These are phyloP conservation scores for Gonocerus acuteangulatus DNA, from an alignment of 2,888 invertebrate species.

Conservation along the genomic window DNA sequence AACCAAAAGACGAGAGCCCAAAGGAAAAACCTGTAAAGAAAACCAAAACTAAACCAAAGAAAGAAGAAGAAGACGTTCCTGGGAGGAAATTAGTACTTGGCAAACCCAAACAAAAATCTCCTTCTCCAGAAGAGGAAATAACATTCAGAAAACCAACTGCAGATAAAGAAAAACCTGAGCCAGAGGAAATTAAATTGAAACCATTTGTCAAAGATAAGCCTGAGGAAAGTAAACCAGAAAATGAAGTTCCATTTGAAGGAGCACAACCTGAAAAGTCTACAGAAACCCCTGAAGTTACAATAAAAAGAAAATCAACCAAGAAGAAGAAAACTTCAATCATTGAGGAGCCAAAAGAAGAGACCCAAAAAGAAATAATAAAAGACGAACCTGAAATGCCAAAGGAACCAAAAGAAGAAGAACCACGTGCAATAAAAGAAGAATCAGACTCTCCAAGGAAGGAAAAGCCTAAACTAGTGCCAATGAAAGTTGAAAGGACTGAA, in stretches of 20 bases:
- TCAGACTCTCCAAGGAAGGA: conserved; percentile 2
- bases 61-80: conserved; percentile 34
- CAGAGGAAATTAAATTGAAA: conserved; percentile 42
- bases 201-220: conserved; percentile 42
- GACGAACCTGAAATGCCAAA: conserved; percentile 39
- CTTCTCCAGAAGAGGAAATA: conserved; percentile 41
- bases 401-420: not conserved
- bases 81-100: conserved; percentile 36
- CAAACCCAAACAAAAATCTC: conserved; percentile 37
- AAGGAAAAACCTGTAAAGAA: conserved; percentile 38
- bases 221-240: conserved; percentile 41
- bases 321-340: conserved; percentile 40
- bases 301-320: conserved; percentile 38
- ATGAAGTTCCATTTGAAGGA: conserved; percentile 36
- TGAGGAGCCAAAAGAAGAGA: conserved; percentile 37
- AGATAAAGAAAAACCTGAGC: conserved; percentile 42
- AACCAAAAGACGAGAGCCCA: conserved; percentile 13
- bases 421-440: conserved; percentile 38
- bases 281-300: conserved; percentile 37
- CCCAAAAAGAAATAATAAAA: too few relatives aligned
- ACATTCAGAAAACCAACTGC: conserved; percentile 45
- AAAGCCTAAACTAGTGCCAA: conserved; percentile 26
- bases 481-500: conserved; percentile 38
- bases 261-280: conserved; percentile 38
- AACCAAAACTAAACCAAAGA: conserved; percentile 39